Percentiles rank a stretch among this genome's conserved stretches.
Conservation (phyloP, 2,888 invertebrate species). For the Andrena dorsata region DNA sequence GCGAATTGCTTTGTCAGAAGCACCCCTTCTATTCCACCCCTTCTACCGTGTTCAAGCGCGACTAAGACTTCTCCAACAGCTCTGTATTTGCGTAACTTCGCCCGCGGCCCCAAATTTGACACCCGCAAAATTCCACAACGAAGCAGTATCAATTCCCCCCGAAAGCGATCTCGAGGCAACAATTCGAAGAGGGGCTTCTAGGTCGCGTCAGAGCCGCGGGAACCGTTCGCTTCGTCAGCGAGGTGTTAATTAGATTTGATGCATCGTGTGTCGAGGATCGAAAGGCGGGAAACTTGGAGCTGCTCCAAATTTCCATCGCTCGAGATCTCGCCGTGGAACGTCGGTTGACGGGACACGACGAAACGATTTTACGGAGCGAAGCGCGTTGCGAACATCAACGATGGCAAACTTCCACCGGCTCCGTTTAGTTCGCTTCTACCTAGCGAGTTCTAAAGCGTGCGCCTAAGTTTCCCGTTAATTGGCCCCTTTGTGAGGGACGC, state of each 20-base stretch:
- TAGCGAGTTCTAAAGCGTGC: not conserved
- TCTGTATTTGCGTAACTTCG: too few relatives aligned
- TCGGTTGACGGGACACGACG: conserved; percentile 5
- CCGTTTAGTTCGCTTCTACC: conserved; percentile 29
- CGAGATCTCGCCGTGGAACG: not conserved
- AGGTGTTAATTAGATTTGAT: conserved; percentile 1
- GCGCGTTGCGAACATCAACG: not conserved
- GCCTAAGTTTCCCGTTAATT: conserved; percentile 39
- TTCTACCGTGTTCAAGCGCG: too few relatives aligned
- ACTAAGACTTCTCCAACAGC: too few relatives aligned
- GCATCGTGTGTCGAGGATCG: not conserved
- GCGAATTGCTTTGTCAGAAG: too few relatives aligned
- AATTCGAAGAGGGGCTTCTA: not conserved
- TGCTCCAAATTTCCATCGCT: not conserved
- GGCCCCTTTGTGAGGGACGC: conserved; percentile 34
- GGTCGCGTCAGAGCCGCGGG: not conserved
- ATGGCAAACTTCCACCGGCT: conserved; percentile 37
- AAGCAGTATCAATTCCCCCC: not conserved
- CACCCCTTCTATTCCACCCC: too few relatives aligned
- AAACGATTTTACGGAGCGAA: conserved; percentile 16
- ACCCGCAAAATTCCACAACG: not conserved
- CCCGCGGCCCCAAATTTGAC: too few relatives aligned
- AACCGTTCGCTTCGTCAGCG: not conserved
- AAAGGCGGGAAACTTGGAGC: not conserved
- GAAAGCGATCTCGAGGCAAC: not conserved